Percentiles rank a stretch among this genome's conserved stretches.
These are phyloP conservation scores for Drosophila eohydei DNA, from an alignment of 2,888 invertebrate genomes.

Conservation along the genomic window DNA sequence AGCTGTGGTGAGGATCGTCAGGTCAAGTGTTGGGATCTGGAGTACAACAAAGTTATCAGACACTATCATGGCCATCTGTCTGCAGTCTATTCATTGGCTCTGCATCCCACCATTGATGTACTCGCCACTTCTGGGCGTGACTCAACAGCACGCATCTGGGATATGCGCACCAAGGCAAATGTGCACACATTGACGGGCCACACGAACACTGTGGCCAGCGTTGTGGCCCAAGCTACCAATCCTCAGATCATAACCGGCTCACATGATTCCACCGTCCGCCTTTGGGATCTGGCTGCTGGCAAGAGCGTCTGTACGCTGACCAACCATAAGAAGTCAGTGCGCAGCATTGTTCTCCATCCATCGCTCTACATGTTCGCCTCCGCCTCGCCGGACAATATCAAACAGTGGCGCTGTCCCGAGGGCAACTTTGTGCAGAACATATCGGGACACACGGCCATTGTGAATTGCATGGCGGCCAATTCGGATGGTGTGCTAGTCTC, in stretches of 20 bases:
- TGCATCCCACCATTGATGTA: conserved; percentile 96
- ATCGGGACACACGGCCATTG: conserved; percentile 98
- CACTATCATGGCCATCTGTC: conserved; percentile 99
- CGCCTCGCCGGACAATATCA: conserved; percentile 99
- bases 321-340: conserved; percentile 98
- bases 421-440: conserved; percentile 98
- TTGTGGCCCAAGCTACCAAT: conserved; percentile 96
- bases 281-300: conserved; percentile 99
- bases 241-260: conserved; percentile 97
- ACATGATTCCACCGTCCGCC: conserved; percentile 97
- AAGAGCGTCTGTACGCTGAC: conserved; percentile 97
- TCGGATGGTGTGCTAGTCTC: conserved; percentile 98
- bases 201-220: conserved; percentile 98
- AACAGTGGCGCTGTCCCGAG: conserved; percentile 99
- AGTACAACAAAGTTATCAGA: conserved; percentile 98
- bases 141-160: conserved; percentile 98
- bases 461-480: conserved; percentile 98
- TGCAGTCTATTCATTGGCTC: conserved; percentile 95
- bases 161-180: conserved; percentile 99
- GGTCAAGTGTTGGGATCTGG: conserved; percentile 99
- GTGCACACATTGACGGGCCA: conserved; percentile 98
- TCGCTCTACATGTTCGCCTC: conserved; percentile 96
- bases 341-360: conserved; percentile 92
- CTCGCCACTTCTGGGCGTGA: conserved; percentile 97
- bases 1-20: conserved; percentile 99